Evolutionary conservation across 2,888 invertebrate genomes (phyloP).

Genomic region (Calliopum simillimum): DNA sequence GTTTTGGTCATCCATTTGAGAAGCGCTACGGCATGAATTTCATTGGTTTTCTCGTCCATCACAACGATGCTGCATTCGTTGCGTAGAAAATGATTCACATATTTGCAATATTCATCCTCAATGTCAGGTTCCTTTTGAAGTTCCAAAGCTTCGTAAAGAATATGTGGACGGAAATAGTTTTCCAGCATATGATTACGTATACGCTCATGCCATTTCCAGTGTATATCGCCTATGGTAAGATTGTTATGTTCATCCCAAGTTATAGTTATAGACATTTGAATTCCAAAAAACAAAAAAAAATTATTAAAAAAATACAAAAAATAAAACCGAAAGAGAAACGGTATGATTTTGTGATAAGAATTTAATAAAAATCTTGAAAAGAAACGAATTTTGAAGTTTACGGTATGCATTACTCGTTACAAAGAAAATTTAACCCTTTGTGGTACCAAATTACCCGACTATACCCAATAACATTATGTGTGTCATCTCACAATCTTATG

Average conservation of each 20-base stretch:
- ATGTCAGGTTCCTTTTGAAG: constrained; percentile 31
- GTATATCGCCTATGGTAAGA: constrained; percentile 44
- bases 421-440: neutral
- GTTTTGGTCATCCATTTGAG: constrained; percentile 46
- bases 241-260: constrained; percentile 43
- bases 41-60: constrained; percentile 38
- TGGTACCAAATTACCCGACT: too few species aligned
- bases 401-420: constrained; percentile 29
- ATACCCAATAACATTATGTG: too few species aligned
- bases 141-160: constrained; percentile 35
- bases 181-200: constrained; percentile 42
- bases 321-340: constrained; percentile 18
- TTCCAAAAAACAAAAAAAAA: too few species aligned
- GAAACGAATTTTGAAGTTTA: constrained; percentile 16
- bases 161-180: constrained; percentile 35
- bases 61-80: constrained; percentile 47
- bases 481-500: too few species aligned
- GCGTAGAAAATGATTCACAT: constrained; percentile 43
- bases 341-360: too few species aligned
- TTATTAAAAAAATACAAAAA: neutral
- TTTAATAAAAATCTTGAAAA: constrained; percentile 21
- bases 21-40: constrained; percentile 46
- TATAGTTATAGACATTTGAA: constrained; percentile 39
- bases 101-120: constrained; percentile 34
- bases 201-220: constrained; percentile 35